These are phyloP conservation scores for Acyrthosiphon pisum DNA, from an alignment of 1,140 invertebrate species.

Conservation along the genomic window DNA sequence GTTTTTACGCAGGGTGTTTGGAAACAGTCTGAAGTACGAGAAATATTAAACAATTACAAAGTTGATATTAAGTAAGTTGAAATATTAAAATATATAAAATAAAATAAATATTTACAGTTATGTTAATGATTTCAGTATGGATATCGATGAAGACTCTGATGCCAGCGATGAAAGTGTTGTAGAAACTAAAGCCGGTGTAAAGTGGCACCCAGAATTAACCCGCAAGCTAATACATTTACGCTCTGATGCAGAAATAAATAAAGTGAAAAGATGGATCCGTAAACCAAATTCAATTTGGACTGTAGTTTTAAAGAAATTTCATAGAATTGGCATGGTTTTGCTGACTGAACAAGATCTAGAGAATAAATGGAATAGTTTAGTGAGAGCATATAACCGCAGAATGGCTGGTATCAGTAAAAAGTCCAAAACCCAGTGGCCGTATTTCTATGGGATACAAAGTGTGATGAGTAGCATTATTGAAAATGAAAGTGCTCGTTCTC, in stretches of 20 bases:
- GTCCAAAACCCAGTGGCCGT: slow-evolving; percentile 25
- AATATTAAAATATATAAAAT: background rate
- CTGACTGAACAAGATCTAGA: slow-evolving; percentile 52
- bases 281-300: slow-evolving; percentile 54
- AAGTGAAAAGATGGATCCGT: slow-evolving; percentile 48
- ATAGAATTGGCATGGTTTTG: slow-evolving; percentile 12
- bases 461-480: slow-evolving; percentile 25
- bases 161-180: slow-evolving; percentile 36
- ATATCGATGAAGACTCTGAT: slow-evolving; percentile 40
- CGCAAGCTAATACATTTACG: slow-evolving; percentile 48
- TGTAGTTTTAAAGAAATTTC: slow-evolving; percentile 51
- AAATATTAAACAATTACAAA: slow-evolving; percentile 35
- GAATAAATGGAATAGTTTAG: slow-evolving; percentile 54
- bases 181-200: slow-evolving; percentile 32
- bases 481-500: slow-evolving; percentile 19
- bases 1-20: slow-evolving; percentile 49
- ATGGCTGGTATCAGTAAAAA: slow-evolving; percentile 36
- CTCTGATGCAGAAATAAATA: slow-evolving; percentile 41
- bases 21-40: slow-evolving; percentile 53
- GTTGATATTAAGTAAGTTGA: slow-evolving; percentile 19
- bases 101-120: background rate
- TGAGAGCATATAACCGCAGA: slow-evolving; percentile 37
- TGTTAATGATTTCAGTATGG: slow-evolving; percentile 20
- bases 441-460: slow-evolving; percentile 36
- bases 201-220: slow-evolving; percentile 43